phyloP scores from a whole-genome alignment of 1,140 invertebrate species.

The Drosophila navojoa region DNA sequence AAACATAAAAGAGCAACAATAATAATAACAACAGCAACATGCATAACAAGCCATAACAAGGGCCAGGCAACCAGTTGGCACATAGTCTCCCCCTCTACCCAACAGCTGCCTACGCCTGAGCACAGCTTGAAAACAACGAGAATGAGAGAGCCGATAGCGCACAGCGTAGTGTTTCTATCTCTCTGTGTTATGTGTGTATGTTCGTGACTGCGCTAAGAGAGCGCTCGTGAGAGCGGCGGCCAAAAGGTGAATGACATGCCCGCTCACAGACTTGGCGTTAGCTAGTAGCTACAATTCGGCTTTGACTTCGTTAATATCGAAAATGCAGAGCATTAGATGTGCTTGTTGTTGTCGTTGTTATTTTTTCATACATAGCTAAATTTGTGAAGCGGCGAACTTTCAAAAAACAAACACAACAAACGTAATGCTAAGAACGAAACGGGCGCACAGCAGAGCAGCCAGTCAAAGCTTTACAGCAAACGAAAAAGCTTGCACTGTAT shows the following conservation, averaged over 20 bases:
- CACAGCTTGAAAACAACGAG: conserved; percentile 20
- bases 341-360: conserved; percentile 1
- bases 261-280: conserved; percentile 27
- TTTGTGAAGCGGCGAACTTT: conserved; percentile 50
- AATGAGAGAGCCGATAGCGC: conserved; percentile 27
- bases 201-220: conserved; percentile 5
- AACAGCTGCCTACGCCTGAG: conserved; percentile 13
- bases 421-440: conserved; percentile 31
- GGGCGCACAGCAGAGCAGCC: conserved; percentile 13
- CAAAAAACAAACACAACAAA: conserved; percentile 33
- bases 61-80: conserved; percentile 20
- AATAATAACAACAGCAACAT: conserved; percentile 17
- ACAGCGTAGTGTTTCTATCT: conserved; percentile 20
- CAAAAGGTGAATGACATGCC: conserved; percentile 75
- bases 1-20: neutral
- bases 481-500: conserved; percentile 38
- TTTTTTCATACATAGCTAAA: conserved; percentile 36
- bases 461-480: conserved; percentile 24
- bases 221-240: conserved; percentile 23
- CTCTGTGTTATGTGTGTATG: neutral
- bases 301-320: conserved; percentile 52
- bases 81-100: neutral
- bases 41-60: conserved; percentile 39
- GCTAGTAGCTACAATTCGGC: conserved; percentile 33
- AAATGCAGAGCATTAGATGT: conserved; percentile 61